phyloP scores from a whole-genome alignment of 2,797 vertebrate genomes.

The Coregonus sp. region DNA sequence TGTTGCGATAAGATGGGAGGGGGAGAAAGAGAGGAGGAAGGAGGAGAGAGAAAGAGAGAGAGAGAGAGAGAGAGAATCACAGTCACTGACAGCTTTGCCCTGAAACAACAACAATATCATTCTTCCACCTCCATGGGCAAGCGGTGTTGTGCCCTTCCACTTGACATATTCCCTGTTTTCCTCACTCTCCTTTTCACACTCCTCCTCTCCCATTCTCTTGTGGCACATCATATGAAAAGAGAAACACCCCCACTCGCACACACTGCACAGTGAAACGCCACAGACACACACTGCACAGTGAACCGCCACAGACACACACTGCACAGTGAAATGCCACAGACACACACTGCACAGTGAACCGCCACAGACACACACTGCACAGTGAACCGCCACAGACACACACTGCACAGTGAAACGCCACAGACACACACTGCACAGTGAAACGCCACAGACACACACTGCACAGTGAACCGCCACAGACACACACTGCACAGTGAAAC shows the following conservation, averaged over 20 bases:
- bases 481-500: too few species aligned
- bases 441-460: too few species aligned
- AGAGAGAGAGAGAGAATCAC: conserved; percentile 45
- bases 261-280: neutral
- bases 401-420: too few species aligned
- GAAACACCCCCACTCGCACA: neutral
- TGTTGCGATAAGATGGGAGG: conserved; percentile 74
- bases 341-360: too few species aligned
- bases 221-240: neutral
- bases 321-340: too few species aligned
- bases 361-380: too few species aligned
- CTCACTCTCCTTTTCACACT: neutral
- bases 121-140: conserved; percentile 35
- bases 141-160: neutral
- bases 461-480: too few species aligned
- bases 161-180: neutral
- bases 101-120: conserved; percentile 58
- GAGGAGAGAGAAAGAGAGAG: conserved; percentile 15
- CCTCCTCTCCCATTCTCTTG: neutral
- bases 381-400: too few species aligned
- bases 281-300: too few species aligned
- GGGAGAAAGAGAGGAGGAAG: conserved; percentile 31
- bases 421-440: too few species aligned
- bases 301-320: too few species aligned
- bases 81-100: conserved; percentile 73